Evolutionary conservation across 2,888 invertebrate species (phyloP), one percentile per base, ranked within the genome.

Genomic region (Eristalinus sepulchralis): DNA sequence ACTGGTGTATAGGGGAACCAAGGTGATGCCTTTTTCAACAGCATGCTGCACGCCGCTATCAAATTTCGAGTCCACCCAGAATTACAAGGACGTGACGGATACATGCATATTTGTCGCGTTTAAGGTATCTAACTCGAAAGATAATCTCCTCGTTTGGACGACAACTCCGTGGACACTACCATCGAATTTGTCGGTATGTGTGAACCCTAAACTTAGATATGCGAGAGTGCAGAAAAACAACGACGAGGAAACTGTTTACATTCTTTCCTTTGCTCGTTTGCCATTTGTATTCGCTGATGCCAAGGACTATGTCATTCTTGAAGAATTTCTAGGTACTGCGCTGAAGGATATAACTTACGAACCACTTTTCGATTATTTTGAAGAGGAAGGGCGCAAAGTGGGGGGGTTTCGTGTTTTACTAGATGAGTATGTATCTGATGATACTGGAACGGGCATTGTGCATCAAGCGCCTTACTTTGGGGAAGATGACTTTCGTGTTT

Each of bases 131-230:
- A 95, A 96, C 17, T 80, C 86, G 0, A 83, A 82, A 22, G 88
- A 88, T 0, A 73, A 77, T 13, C 64, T 89, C 1, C 77, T 88
- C n/a, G 82, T 88, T 4, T 99, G 99, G 99, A 99, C 99, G 0
- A 99, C 99, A 2, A 99, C 99, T 9, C 99, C 99, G 0, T 99
- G 99, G 99, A 99, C 99, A 31, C 93, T 99, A 82, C 98, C 99
- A 0, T 97, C 98, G 90, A 99, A 99, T 93, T 92, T 99, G 89
- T 95, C 98, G 1, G 95, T 98, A 0, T 98, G 98, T 93, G 98
- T 98, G 3, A 96, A 99, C 93, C 96, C 98, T 2, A 95, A 95
- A 68, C 93, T 97, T 80, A 95, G 93, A 62, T 99, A 99, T 92
- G 94, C 96, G 1, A 96, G 96, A 92, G 94, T 98, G 91, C 95